phyloP scores from a whole-genome alignment of 2,888 invertebrate genomes.

The Philaethria dido region DNA sequence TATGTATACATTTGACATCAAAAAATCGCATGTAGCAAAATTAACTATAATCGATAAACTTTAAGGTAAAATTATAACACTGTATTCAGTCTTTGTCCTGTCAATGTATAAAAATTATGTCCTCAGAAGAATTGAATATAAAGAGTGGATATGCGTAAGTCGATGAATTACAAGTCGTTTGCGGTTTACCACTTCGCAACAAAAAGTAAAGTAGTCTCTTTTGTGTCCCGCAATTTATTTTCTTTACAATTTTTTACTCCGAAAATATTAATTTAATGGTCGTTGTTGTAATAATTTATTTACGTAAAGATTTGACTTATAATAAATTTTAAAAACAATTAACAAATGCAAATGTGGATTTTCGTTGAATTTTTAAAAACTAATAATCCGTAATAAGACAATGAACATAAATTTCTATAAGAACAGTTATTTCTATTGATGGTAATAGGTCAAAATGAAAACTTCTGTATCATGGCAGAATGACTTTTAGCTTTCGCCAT shows the following conservation, averaged over 20 bases:
- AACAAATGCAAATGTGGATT: not conserved
- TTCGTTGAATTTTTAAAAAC: not conserved
- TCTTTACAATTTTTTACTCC: constrained; percentile 7
- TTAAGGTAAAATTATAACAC: not conserved
- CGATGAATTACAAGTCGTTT: constrained; percentile 50
- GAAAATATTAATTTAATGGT: not conserved
- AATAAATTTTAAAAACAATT: not conserved
- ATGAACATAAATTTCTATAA: not conserved
- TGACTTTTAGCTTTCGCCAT: constrained; percentile 25
- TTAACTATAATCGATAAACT: not conserved
- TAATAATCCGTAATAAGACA: not conserved
- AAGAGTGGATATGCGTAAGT: constrained; percentile 29
- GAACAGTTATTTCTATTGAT: not conserved
- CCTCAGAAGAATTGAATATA: constrained; percentile 21
- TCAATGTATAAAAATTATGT: constrained; percentile 16
- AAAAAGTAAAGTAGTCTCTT: constrained; percentile 49
- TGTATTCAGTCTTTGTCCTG: not conserved
- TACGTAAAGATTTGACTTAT: not conserved
- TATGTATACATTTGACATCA: not conserved
- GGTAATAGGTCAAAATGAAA: not conserved
- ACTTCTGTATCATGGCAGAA: constrained; percentile 8
- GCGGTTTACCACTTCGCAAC: constrained; percentile 62
- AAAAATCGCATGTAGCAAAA: not conserved
- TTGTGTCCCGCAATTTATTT: constrained; percentile 45
- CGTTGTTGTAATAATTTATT: not conserved